phyloP scores from a whole-genome alignment of 2,797 vertebrate species.

The Syngnathus acus region DNA sequence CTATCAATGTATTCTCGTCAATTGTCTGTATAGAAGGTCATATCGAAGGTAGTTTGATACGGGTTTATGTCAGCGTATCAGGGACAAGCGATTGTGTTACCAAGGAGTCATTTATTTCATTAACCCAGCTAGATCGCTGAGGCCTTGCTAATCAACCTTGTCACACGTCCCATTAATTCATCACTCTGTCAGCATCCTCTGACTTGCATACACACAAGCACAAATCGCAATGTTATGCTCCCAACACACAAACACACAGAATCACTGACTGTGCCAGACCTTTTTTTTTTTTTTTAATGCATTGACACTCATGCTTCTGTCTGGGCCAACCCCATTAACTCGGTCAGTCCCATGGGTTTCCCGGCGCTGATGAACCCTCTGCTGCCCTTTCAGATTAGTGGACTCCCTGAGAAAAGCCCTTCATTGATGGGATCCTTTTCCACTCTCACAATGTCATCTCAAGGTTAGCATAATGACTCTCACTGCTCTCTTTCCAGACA shows the following conservation, averaged over 20 bases:
- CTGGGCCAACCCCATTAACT: constrained; percentile 57
- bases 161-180: constrained; percentile 66
- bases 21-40: constrained; percentile 27
- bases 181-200: constrained; percentile 45
- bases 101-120: constrained; percentile 64
- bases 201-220: constrained; percentile 10
- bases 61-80: constrained; percentile 41
- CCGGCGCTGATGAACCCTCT: constrained; percentile 57
- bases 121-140: constrained; percentile 59
- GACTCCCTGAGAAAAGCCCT: constrained; percentile 66
- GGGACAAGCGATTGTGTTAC: constrained; percentile 41
- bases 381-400: constrained; percentile 65
- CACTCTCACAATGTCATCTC: constrained; percentile 59
- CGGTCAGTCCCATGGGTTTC: constrained; percentile 54
- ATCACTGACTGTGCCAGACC: not conserved
- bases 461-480: constrained; percentile 49
- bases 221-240: constrained; percentile 2
- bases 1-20: constrained; percentile 9
- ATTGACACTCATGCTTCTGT: constrained; percentile 8
- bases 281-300: constrained; percentile 2
- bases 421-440: constrained; percentile 51
- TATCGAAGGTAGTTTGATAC: constrained; percentile 27
- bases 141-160: constrained; percentile 64
- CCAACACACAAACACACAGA: not conserved
- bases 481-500: constrained; percentile 6